A percentile compares a stretch with the other conserved stretches of the same genome.
phyloP scores from a whole-genome alignment of 2,113 vertebrate species.

The Catharus bicknelli region DNA sequence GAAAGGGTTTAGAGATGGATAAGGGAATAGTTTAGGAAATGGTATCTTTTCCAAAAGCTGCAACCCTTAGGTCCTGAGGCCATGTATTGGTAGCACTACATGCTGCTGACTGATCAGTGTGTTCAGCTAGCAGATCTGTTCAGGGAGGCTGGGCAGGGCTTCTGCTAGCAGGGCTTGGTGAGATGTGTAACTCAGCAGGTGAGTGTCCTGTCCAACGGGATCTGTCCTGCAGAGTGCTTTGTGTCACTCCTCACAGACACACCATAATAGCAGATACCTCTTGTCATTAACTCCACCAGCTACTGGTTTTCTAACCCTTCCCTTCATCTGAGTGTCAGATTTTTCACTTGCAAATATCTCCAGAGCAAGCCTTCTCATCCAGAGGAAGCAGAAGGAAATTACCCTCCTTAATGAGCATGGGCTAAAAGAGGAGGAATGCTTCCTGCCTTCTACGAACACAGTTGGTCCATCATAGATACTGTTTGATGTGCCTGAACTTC shows the following conservation, averaged over 20 bases:
- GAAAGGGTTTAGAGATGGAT: background rate
- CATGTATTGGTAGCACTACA: fast-evolving
- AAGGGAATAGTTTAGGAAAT: background rate
- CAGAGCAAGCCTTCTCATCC: background rate
- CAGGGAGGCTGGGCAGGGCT: background rate
- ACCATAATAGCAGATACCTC: background rate
- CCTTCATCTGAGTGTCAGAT: slow-evolving; percentile 37
- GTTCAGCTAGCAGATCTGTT: background rate
- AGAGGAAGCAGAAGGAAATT: slow-evolving; percentile 43
- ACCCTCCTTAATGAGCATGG: background rate
- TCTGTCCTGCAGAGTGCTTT: background rate
- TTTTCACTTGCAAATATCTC: slow-evolving; percentile 41
- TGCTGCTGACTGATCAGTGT: background rate
- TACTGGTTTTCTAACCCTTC: slow-evolving; percentile 51
- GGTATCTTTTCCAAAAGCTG: background rate
- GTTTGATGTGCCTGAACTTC: slow-evolving; percentile 29
- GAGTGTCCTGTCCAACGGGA: background rate
- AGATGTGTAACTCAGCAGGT: background rate
- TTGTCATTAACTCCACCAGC: slow-evolving; percentile 30
- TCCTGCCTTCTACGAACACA: background rate
- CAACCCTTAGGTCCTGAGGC: background rate
- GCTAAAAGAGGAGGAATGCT: background rate
- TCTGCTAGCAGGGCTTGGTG: background rate
- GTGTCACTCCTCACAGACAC: background rate
- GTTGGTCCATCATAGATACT: background rate